Conservation (phyloP, 1,140 invertebrate species). For the Caenorhabditis latens region DNA sequence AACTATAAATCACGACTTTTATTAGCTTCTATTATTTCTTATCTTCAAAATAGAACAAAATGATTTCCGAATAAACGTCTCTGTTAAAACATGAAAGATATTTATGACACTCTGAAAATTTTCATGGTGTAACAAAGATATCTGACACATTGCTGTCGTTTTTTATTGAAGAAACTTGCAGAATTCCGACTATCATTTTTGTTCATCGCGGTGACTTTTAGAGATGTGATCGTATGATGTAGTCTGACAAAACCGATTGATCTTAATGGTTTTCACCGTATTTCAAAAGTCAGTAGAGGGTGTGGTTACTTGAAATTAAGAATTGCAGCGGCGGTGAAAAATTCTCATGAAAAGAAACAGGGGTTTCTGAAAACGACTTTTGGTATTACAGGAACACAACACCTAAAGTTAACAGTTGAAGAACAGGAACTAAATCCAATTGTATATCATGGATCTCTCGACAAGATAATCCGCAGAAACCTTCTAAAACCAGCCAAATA, state of each 20-base stretch:
- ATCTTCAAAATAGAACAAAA: not conserved
- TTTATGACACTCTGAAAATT: not conserved
- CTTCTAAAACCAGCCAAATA: not conserved
- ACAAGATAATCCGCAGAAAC: not conserved
- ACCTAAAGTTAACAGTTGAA: no score
- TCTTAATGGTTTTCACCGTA: not conserved
- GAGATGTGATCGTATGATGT: not conserved
- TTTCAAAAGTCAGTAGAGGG: not conserved
- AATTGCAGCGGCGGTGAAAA: no score
- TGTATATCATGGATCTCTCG: no score
- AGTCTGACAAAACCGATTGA: not conserved
- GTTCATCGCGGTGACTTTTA: not conserved
- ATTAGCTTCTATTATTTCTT: not conserved
- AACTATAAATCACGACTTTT: not conserved
- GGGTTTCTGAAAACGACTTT: no score
- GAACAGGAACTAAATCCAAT: no score
- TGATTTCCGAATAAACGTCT: no score
- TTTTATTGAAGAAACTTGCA: not conserved
- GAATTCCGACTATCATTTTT: not conserved
- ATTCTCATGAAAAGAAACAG: no score
- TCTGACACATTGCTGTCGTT: not conserved
- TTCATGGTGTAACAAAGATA: slow-evolving; percentile 11
- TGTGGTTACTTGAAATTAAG: no score
- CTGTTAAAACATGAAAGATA: no score
- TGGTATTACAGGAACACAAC: no score